Conservation (phyloP, 2,113 vertebrate genomes). For the Clarias batrachus region DNA sequence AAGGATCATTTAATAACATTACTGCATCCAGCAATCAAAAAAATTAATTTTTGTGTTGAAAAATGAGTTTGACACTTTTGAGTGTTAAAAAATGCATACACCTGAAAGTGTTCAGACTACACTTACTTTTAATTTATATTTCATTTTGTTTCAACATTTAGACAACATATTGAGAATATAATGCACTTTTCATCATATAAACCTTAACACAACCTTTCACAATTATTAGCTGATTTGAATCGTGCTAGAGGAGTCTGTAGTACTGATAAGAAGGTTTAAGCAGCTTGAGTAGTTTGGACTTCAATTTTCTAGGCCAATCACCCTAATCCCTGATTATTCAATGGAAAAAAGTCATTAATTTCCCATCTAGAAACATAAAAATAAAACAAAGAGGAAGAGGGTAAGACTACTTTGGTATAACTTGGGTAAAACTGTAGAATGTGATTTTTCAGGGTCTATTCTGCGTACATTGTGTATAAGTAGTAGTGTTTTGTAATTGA, state of each 20-base stretch:
- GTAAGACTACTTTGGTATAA: background rate
- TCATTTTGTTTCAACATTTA: background rate
- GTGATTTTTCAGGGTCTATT: background rate
- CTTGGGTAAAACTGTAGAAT: background rate
- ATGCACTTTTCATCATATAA: background rate
- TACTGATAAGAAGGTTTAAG: background rate
- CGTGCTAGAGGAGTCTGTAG: background rate
- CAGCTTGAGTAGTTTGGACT: background rate
- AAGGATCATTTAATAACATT: background rate
- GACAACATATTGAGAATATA: background rate
- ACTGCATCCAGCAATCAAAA: background rate
- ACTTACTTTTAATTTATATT: background rate
- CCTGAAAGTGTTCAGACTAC: background rate
- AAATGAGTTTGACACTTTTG: background rate
- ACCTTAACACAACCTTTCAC: background rate
- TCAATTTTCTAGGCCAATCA: background rate
- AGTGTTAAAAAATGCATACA: background rate
- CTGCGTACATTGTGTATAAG: background rate
- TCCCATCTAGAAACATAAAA: background rate
- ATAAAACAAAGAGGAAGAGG: background rate
- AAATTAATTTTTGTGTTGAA: background rate
- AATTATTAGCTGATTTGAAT: background rate
- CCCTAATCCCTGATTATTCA: background rate
- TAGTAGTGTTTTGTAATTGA: background rate
- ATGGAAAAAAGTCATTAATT: background rate